These are phyloP conservation scores for Alfaro cultratus DNA, from an alignment of 2,797 vertebrate species.

Conservation along the genomic window DNA sequence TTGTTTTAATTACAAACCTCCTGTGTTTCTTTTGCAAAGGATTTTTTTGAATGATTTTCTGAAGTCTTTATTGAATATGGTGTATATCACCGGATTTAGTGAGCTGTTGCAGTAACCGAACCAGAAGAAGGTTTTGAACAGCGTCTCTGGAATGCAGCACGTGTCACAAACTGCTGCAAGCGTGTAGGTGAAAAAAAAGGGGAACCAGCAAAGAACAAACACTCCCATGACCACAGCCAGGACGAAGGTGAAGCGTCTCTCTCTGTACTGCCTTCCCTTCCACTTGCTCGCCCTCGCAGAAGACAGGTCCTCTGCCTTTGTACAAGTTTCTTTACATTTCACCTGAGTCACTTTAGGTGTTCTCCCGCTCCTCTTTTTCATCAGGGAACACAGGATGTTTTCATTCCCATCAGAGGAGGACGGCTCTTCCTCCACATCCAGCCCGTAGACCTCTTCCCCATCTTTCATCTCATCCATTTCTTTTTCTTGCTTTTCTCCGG, in stretches of 20 bases:
- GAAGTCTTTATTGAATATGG: slow-evolving; percentile 94
- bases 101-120: slow-evolving; percentile 96
- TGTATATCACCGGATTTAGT: slow-evolving; percentile 93
- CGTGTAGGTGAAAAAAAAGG: slow-evolving; percentile 95
- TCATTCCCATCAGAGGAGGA: slow-evolving; percentile 88
- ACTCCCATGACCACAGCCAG: slow-evolving; percentile 94
- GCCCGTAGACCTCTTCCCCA: slow-evolving; percentile 74
- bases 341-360: slow-evolving; percentile 82
- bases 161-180: slow-evolving; percentile 84
- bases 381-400: slow-evolving; percentile 72
- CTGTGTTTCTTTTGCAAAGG: slow-evolving; percentile 84
- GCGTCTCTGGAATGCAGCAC: slow-evolving; percentile 83
- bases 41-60: slow-evolving; percentile 93
- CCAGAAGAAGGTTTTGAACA: slow-evolving; percentile 97
- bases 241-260: slow-evolving; percentile 94
- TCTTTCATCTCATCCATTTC: slow-evolving; percentile 17
- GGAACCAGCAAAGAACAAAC: slow-evolving; percentile 96
- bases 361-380: slow-evolving; percentile 72
- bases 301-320: slow-evolving; percentile 75
- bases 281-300: slow-evolving; percentile 81
- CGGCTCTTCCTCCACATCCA: slow-evolving; percentile 88
- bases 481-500: slow-evolving; percentile 60
- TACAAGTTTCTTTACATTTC: slow-evolving; percentile 81
- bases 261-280: slow-evolving; percentile 89
- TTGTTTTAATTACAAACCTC: slow-evolving; percentile 57